Evolutionary conservation across 2,797 vertebrate species (phyloP).

Genomic region (Sphenodon punctatus): DNA sequence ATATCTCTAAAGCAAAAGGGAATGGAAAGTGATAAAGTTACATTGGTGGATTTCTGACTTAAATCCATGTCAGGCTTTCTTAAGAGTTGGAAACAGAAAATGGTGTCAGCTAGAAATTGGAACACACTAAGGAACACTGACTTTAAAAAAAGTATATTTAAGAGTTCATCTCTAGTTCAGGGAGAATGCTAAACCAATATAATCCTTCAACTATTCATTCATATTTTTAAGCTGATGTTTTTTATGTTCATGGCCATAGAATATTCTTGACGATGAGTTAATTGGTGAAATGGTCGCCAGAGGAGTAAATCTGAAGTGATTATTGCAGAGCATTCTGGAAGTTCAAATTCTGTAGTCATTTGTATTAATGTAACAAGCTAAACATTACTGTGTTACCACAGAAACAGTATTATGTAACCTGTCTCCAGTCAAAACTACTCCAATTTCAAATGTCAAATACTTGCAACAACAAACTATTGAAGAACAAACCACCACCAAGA

Average conservation of each 20-base stretch:
- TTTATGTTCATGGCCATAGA: not conserved
- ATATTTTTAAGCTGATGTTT: not conserved
- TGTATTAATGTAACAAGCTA: not conserved
- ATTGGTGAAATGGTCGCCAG: not conserved
- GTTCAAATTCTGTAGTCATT: not conserved
- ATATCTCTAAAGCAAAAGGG: not conserved
- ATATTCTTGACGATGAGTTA: not conserved
- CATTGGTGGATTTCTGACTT: slow-evolving; percentile 12
- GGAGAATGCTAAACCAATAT: not conserved
- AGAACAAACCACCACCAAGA: not conserved
- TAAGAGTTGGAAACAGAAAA: not conserved
- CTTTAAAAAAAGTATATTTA: slow-evolving; percentile 18
- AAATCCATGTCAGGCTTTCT: not conserved
- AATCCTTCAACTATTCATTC: not conserved
- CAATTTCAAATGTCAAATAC: not conserved
- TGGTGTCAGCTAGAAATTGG: slow-evolving; percentile 6
- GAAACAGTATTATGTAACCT: not conserved
- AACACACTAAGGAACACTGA: not conserved
- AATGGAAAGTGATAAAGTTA: not conserved
- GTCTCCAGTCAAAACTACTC: not conserved
- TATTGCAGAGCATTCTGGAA: not conserved
- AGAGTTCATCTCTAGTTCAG: too few relatives aligned
- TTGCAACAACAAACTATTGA: not conserved
- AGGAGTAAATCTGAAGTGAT: not conserved
- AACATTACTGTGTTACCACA: not conserved